phyloP scores from a whole-genome alignment of 2,797 vertebrate species.

The Halcyon smyrnensis region DNA sequence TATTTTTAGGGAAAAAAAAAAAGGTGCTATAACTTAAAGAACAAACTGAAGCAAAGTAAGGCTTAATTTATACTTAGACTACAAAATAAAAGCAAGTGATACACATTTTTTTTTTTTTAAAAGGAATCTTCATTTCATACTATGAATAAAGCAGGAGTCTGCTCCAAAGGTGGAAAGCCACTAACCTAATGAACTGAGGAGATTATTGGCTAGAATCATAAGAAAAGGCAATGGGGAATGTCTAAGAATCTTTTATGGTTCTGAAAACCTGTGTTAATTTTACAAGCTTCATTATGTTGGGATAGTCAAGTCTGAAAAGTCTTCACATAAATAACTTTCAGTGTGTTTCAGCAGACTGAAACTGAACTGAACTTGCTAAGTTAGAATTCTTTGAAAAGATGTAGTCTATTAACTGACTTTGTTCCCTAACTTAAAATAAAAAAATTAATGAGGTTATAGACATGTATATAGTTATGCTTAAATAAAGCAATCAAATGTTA shows the following conservation, averaged over 20 bases:
- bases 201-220: not conserved
- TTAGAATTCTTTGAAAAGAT: not conserved
- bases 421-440: not conserved
- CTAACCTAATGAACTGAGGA: not conserved
- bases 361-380: not conserved
- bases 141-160: not conserved
- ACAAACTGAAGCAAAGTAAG: not conserved
- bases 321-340: not conserved
- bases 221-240: not conserved
- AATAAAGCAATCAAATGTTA: slow-evolving; percentile 13
- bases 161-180: not conserved
- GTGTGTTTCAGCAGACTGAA: not conserved
- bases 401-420: not conserved
- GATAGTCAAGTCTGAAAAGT: not conserved
- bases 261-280: not conserved
- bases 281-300: not conserved
- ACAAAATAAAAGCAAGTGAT: not conserved
- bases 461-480: not conserved
- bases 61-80: not conserved
- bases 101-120: not conserved
- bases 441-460: not conserved
- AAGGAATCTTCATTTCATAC: not conserved
- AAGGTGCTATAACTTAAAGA: not conserved
- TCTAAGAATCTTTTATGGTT: not conserved
- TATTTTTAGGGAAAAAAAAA: not conserved